Base-by-base conservation (phyloP, 2,888 invertebrate genomes). In the Phyto melanocephala region DNA sequence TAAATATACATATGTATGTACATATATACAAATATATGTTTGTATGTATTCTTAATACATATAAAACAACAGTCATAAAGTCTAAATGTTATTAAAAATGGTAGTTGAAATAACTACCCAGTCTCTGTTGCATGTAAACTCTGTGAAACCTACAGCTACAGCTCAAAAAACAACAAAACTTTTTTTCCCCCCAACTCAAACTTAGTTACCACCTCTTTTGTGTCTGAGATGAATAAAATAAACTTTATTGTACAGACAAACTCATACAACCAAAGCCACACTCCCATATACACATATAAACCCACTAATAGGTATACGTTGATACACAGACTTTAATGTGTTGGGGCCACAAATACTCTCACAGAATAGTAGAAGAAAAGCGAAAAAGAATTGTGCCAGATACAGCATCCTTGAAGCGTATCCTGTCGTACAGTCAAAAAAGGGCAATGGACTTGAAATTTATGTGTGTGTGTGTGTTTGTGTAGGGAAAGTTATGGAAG, bases 381-480 rank as follows among this genome's bases (percentile, higher is more conserved):
- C 40, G 70, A 75, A 74, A 62, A 75, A 75, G 58, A 82, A 75
- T 62, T 82, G 75, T 82, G 75, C 75, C 78, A 82, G 42, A 79
- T 76, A 76, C 75, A 71, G 70, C 65, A 82, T 79, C 82, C 78
- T 82, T 81, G 72, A 63, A 75, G 70, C 52, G 54, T 79, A 79
- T 72, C 67, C 79, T 67, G 42, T 45, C 13, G 35, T 13, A 52
- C 22, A 54, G 15, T 35, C 11, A 37, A 63, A 54, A 82, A 79
- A 82, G 82, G 82, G 79, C 82, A 82, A 75, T 82, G 82, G 79
- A 82, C 82, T 79, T 79, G 79, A 79, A 79, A 72, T 67, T 67
- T 5, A 28, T 28, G 28, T 28, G 28, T 28, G 3, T 28, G 28
- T 28, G 28, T 28, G 28, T 28, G 28, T 28, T 28, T 37, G 65